Evolutionary conservation across 2,797 vertebrate genomes (phyloP).

Genomic region (Sebastes iracundus): DNA sequence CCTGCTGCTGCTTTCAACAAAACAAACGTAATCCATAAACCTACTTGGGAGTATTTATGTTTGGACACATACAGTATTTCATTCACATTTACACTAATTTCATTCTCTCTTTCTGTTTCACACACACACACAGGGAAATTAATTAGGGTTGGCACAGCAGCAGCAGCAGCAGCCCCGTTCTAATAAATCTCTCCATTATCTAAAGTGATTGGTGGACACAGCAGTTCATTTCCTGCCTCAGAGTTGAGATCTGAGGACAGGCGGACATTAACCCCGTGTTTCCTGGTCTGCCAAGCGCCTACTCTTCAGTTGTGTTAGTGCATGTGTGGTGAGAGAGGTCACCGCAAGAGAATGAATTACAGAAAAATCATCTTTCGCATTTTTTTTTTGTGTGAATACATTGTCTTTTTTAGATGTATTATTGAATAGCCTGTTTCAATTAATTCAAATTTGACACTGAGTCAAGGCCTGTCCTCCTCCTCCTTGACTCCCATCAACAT

Average conservation of each 20-base stretch:
- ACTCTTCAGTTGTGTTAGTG: neutral
- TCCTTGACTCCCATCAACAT: neutral
- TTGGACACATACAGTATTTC: slow-evolving; percentile 1
- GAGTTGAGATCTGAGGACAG: slow-evolving; percentile 56
- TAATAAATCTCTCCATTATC: slow-evolving; percentile 82
- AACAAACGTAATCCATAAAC: slow-evolving; percentile 11
- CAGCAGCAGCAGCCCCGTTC: slow-evolving; percentile 59
- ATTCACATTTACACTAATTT: neutral
- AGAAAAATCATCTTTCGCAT: neutral
- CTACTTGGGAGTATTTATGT: neutral
- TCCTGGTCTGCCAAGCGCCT: slow-evolving; percentile 31
- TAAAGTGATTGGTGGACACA: slow-evolving; percentile 74
- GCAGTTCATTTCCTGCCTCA: slow-evolving; percentile 70
- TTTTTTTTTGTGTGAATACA: neutral
- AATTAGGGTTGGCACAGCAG: slow-evolving; percentile 77
- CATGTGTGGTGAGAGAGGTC: neutral
- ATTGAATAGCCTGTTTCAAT: neutral
- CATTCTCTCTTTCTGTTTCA: neutral
- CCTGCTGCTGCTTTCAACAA: slow-evolving; percentile 16
- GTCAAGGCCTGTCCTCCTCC: neutral
- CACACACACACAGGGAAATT: slow-evolving; percentile 53
- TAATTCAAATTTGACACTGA: neutral
- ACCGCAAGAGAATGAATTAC: neutral
- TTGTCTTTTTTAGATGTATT: neutral
- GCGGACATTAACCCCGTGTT: slow-evolving; percentile 54